Conservation (phyloP, 2,888 invertebrate genomes). For the Belgica antarctica region DNA sequence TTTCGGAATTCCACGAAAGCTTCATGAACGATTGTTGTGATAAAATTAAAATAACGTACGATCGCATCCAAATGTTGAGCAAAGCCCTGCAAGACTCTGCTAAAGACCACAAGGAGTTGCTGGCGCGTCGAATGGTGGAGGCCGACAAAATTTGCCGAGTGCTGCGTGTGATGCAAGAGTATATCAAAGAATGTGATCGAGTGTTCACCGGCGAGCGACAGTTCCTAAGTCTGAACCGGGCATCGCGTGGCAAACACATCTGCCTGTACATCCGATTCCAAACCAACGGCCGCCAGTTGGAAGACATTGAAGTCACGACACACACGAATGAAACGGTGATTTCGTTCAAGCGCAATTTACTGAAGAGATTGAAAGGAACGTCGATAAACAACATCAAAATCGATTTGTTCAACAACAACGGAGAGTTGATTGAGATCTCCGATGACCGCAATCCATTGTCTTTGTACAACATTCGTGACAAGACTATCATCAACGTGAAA, state of each 20-base stretch:
- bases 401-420: slow-evolving; percentile 80
- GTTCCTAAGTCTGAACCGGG: slow-evolving; percentile 79
- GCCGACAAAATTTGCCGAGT: slow-evolving; percentile 88
- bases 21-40: slow-evolving; percentile 91
- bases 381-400: slow-evolving; percentile 76
- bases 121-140: slow-evolving; percentile 56
- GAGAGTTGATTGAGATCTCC: slow-evolving; percentile 79
- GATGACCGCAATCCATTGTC: slow-evolving; percentile 86
- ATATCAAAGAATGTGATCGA: slow-evolving; percentile 91
- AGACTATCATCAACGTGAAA: slow-evolving; percentile 82
- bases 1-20: slow-evolving; percentile 83
- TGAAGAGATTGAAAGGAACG: slow-evolving; percentile 58
- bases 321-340: slow-evolving; percentile 93
- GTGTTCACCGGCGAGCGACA: slow-evolving; percentile 83
- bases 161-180: slow-evolving; percentile 90
- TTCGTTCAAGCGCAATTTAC: slow-evolving; percentile 74
- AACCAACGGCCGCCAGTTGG: slow-evolving; percentile 80
- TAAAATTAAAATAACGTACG: slow-evolving; percentile 79
- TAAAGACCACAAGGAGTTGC: neutral
- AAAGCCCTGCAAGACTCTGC: slow-evolving; percentile 49
- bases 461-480: slow-evolving; percentile 81
- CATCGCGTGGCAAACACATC: slow-evolving; percentile 86
- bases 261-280: slow-evolving; percentile 83
- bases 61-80: slow-evolving; percentile 65
- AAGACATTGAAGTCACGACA: slow-evolving; percentile 88